Evolutionary conservation across 2,113 vertebrate genomes (phyloP).

Genomic region (Aegotheles bennettii): DNA sequence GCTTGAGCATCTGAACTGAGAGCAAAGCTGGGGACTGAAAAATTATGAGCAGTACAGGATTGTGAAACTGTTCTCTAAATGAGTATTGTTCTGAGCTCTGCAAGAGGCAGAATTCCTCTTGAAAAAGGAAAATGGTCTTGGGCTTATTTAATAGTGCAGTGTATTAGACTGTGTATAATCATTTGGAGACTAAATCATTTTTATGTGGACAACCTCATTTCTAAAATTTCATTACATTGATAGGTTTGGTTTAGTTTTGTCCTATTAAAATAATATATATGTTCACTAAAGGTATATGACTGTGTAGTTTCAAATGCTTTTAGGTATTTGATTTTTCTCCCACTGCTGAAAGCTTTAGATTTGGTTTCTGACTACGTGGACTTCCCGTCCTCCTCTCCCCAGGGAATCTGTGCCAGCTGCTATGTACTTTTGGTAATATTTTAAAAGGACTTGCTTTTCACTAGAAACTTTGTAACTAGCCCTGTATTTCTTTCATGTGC

Average conservation of each 20-base stretch:
- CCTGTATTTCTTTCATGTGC: neutral
- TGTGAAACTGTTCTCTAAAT: neutral
- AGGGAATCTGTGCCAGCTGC: neutral
- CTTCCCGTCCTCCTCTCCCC: neutral
- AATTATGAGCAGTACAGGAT: neutral
- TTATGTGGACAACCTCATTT: neutral
- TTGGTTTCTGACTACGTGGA: neutral
- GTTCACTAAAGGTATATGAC: neutral
- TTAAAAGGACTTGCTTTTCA: neutral
- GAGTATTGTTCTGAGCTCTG: neutral
- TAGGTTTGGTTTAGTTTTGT: neutral
- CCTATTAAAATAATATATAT: neutral
- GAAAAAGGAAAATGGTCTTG: neutral
- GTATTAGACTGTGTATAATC: neutral
- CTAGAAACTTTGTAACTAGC: neutral
- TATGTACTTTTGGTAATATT: neutral
- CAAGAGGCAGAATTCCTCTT: neutral
- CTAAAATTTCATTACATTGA: neutral
- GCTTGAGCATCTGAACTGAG: neutral
- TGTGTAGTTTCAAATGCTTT: neutral
- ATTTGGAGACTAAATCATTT: neutral
- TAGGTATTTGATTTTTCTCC: neutral
- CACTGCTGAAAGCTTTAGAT: neutral
- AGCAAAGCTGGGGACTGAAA: neutral
- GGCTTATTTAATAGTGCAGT: neutral